Evolutionary conservation across 2,888 invertebrate species (phyloP), one percentile per base, ranked within the genome.

Genomic region (Zele albiditarsus): DNA sequence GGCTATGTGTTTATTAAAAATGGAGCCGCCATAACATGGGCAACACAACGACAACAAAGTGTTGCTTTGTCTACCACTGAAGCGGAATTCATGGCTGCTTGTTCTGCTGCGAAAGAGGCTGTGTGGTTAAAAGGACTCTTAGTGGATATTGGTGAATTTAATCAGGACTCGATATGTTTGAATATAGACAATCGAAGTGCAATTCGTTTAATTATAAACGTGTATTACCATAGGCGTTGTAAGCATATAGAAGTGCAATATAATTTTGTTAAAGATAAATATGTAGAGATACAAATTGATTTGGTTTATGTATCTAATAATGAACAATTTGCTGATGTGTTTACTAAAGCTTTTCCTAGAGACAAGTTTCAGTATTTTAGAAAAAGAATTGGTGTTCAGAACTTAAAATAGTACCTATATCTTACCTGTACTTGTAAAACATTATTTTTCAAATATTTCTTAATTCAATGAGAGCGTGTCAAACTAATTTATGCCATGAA

Each of bases 311-410:
- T 74, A 38, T 74, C 42, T 46, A 71, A 31, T 3, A 28, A 25
- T 28, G 78, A 49, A 76, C 76, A 25, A 66, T 74, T 53, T 46
- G 74, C 73, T 69, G 70, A 74, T 73, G 76, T 57, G 12, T 63
- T 66, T 60, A 70, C 63, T 16, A 42, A 65, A 20, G 10, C 65
- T 20, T 42, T 38, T 33, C 65, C 65, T 14, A n/a, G n/a, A n/a
- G n/a, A n/a, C n/a, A n/a, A n/a, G n/a, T n/a, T n/a, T n/a, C n/a
- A n/a, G n/a, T n/a, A n/a, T n/a, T n/a, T n/a, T n/a, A n/a, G n/a
- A n/a, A n/a, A n/a, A n/a, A n/a, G n/a, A n/a, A n/a, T n/a, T n/a
- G n/a, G n/a, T n/a, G n/a, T n/a, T n/a, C n/a, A n/a, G n/a, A n/a
- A n/a, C n/a, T n/a, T n/a, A n/a, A n/a, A n/a, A n/a, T n/a, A n/a